Percentiles rank a stretch among this genome's conserved stretches.
Evolutionary conservation across 2,888 invertebrate species (phyloP).

Genomic region (Drosophila anceps): DNA sequence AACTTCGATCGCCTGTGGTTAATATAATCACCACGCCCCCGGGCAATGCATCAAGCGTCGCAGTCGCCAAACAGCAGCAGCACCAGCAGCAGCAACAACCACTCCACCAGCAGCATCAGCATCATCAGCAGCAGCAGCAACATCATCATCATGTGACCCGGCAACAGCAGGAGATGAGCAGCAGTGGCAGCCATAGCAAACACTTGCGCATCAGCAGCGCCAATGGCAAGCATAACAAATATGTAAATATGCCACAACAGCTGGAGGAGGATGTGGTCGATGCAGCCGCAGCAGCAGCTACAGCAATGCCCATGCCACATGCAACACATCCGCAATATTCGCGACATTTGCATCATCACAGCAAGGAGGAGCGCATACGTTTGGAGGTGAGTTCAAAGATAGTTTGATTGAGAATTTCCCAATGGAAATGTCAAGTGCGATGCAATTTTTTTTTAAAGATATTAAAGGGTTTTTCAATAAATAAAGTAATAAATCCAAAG

Average conservation of each 20-base stretch:
- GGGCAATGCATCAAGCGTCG: constrained; percentile 65
- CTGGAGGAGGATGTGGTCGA: constrained; percentile 67
- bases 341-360: constrained; percentile 69
- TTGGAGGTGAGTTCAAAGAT: constrained; percentile 83
- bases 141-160: constrained; percentile 52
- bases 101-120: constrained; percentile 54
- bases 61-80: constrained; percentile 48
- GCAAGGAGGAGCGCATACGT: constrained; percentile 82
- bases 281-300: constrained; percentile 61
- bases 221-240: constrained; percentile 64
- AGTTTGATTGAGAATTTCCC: constrained; percentile 4
- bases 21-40: constrained; percentile 83
- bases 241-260: constrained; percentile 65
- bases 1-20: constrained; percentile 82
- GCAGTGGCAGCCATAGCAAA: constrained; percentile 71
- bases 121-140: constrained; percentile 47
- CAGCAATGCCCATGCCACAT: constrained; percentile 54
- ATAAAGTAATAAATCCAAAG: too few relatives aligned
- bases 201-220: constrained; percentile 75
- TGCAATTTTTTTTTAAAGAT: background rate
- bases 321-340: constrained; percentile 56
- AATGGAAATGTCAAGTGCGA: background rate
- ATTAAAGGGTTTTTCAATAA: background rate
- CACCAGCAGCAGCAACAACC: constrained; percentile 24
- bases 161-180: constrained; percentile 64